Percentiles rank a stretch among this genome's conserved stretches.
Evolutionary conservation across 2,888 invertebrate species (phyloP).

Genomic region (Schizaphis graminum): DNA sequence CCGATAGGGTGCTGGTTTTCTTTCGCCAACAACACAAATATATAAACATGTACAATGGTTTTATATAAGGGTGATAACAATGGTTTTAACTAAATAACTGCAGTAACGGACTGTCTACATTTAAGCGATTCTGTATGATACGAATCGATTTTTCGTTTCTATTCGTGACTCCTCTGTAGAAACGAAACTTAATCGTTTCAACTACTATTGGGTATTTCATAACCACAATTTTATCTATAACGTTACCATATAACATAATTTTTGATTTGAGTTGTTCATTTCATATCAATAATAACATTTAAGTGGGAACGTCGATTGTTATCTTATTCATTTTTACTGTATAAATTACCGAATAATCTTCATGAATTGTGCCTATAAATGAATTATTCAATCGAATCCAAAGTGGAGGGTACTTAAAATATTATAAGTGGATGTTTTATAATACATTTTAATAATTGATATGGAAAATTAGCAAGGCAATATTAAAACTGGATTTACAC

Average conservation of each 20-base stretch:
- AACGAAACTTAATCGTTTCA: not conserved
- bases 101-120: not conserved
- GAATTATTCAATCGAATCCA: not conserved
- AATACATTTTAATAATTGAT: not conserved
- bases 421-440: not conserved
- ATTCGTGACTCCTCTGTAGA: not conserved
- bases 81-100: slow-evolving; percentile 10
- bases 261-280: not conserved
- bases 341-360: not conserved
- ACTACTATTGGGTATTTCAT: not conserved
- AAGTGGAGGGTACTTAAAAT: not conserved
- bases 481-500: not conserved
- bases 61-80: not conserved
- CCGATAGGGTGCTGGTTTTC: not conserved
- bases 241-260: not conserved
- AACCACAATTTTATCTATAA: not conserved
- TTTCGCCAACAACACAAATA: not conserved
- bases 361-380: not conserved
- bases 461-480: not conserved
- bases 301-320: not conserved
- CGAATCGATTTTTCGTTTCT: not conserved
- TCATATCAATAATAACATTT: not conserved
- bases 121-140: not conserved
- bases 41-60: not conserved
- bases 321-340: not conserved